Evolutionary conservation across 2,888 invertebrate genomes (phyloP).

Genomic region (Drosophila anomalipes): DNA sequence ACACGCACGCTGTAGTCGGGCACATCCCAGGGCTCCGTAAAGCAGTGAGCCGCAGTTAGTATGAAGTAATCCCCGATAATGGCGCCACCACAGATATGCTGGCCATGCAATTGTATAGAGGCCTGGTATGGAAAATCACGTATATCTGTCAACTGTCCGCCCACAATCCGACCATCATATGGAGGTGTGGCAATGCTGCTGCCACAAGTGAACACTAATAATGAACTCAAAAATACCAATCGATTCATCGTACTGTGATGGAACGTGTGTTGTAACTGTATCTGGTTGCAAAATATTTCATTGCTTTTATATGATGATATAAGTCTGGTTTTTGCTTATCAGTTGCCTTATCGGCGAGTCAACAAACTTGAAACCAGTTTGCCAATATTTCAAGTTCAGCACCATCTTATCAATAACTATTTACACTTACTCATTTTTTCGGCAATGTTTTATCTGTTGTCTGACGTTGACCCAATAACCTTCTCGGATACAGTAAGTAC

Average conservation of each 20-base stretch:
- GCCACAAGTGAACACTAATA: constrained; percentile 14
- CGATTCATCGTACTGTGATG: constrained; percentile 24
- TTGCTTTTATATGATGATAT: constrained; percentile 44
- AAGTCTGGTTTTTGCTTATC: constrained; percentile 26
- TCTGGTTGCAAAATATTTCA: constrained; percentile 3
- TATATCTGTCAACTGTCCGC: constrained; percentile 65
- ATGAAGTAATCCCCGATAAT: constrained; percentile 65
- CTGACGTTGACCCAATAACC: constrained; percentile 72
- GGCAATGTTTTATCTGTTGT: constrained; percentile 30
- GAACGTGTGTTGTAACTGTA: constrained; percentile 9
- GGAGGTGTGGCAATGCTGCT: constrained; percentile 26
- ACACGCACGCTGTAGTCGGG: constrained; percentile 71
- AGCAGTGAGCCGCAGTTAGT: constrained; percentile 80
- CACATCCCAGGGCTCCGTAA: constrained; percentile 57
- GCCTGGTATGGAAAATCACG: constrained; percentile 70
- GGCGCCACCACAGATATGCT: constrained; percentile 78
- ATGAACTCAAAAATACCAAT: constrained; percentile 2
- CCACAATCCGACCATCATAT: constrained; percentile 74
- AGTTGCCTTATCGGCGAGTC: constrained; percentile 48
- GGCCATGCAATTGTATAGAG: constrained; percentile 61
- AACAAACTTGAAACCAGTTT: constrained; percentile 48
- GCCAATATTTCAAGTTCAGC: constrained; percentile 60
- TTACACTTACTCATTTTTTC: constrained; percentile 47
- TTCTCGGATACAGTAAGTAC: constrained; percentile 17
- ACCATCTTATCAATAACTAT: constrained; percentile 58